Base-by-base conservation (phyloP, 2,888 invertebrate species). In the Germaria angustata region DNA sequence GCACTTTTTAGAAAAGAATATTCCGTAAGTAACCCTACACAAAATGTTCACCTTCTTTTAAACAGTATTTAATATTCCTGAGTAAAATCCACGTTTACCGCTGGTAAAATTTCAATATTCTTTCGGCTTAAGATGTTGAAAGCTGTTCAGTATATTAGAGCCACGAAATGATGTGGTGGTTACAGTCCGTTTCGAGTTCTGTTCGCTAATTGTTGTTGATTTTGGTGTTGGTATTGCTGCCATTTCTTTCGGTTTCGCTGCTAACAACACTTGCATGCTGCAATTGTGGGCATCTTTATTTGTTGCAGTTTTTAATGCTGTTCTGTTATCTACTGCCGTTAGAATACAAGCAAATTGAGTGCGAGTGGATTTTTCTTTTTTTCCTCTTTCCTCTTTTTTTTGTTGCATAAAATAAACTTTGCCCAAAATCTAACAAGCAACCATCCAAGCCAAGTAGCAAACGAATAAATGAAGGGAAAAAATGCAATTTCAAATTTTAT, bases 401-500 rank as follows among this genome's bases (percentile, higher is more conserved):
- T 13, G 22, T 15, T 59, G 13, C 46, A 59, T 71, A 57, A 68
- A 73, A 68, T 72, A 68, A 73, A 81, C 68, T 61, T 77, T 46
- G 32, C 39, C 15, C 22, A 76, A 76, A 57, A 59, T 66, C 57
- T 24, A 66, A 17, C 57, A 36, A 57, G 34, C 41, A n/a, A 17
- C 28, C 39, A 44, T 7, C 8, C 55, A 20, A 57, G 22, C 46
- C 49, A 46, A 69, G 36, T 20, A 80, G 63, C 53, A 63, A 69
- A 59, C 15, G 49, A 34, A 24, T 32, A 44, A 76, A 68, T 55
- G 57, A 59, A 36, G 15, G 11, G 22, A 68, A 84, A 77, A 78
- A 78, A 80, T 80, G 77, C 77, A 84, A 84, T 84, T 85, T 79
- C 61, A 80, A 85, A 81, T 85, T 85, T 83, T 71, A 75, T 79